A percentile compares a stretch with the other conserved stretches of the same genome.
These are phyloP conservation scores for Apocheima hispidaria DNA, from an alignment of 2,888 invertebrate genomes.

Conservation along the genomic window DNA sequence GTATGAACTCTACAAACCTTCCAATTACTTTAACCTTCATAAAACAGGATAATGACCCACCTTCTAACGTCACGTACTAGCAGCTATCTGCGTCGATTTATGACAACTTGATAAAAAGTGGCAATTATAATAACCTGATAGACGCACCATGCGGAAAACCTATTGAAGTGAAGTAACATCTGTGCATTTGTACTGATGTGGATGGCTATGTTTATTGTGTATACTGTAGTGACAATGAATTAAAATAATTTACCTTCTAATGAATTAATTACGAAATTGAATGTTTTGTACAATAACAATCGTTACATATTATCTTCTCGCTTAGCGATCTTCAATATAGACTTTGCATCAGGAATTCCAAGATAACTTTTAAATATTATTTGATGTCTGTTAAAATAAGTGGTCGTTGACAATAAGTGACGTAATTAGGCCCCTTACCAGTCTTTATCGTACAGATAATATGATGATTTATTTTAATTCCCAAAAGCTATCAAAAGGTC, in stretches of 20 bases:
- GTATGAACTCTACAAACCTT: slow-evolving; percentile 9
- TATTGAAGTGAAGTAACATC: background rate
- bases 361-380: no score
- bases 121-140: background rate
- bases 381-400: background rate
- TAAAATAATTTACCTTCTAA: no score
- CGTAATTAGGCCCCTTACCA: slow-evolving; percentile 17
- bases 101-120: slow-evolving; percentile 22
- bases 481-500: background rate
- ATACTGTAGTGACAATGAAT: no score
- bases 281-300: no score
- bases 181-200: slow-evolving; percentile 1
- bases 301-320: no score
- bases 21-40: slow-evolving; percentile 15
- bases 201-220: no score
- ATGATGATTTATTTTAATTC: slow-evolving; percentile 29
- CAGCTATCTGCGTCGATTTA: slow-evolving; percentile 16
- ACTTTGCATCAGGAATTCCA: no score
- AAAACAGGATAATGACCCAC: slow-evolving; percentile 21
- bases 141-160: background rate
- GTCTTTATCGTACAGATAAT: slow-evolving; percentile 24
- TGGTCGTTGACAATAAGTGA: slow-evolving; percentile 8
- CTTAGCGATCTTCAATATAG: no score
- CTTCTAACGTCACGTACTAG: slow-evolving; percentile 12
- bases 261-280: no score